Evolutionary conservation across 2,113 vertebrate genomes (phyloP), one percentile per base, ranked within the genome.

Genomic region (Taxidea taxus): DNA sequence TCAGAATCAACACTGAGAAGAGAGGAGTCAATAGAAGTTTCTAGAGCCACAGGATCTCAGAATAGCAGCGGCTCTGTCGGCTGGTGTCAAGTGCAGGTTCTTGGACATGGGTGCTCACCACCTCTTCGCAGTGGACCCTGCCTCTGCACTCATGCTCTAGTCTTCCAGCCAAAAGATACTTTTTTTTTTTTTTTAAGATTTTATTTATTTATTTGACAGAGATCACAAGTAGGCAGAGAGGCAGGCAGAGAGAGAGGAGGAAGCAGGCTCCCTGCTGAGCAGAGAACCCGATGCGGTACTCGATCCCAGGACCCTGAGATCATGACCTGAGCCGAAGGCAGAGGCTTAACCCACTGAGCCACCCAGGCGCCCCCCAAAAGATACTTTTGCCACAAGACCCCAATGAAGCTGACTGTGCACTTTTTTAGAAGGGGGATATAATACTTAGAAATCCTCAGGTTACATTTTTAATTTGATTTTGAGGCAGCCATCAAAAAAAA

Each of bases 71-170:
- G 16, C 25, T 39, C 23, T 21, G 8, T 5, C 7, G 37, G n/a
- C 7, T 44, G 6, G 31, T 27, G 20, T 10, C n/a, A 34, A 23
- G 4, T 25, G 20, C 20, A 44, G 68, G 7, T 13, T 72, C 6
- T 5, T 5, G 58, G 70, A 23, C 0, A 0, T 13, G 37, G 34
- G 8, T 6, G 39, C 34, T 13, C 14, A 29, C 21, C 3, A 10
- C 9, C 39, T 54, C 84, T 62, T 9, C 25, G 20, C 7, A 80
- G 49, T 1, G n/a, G 70, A 10, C 4, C 29, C n/a, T 39, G 29
- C 16, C 4, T 90, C 68, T 49, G 27, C 2, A 1, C 21, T 34
- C 20, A 7, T 25, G 25, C 31, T 77, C 39, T 3, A 2, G 21
- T 58, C 58, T 12, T 47, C 23, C 27, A 62, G 34, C 51, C 29